Base-by-base conservation (phyloP, 2,113 vertebrate species). In the Pterophyllum scalare region DNA sequence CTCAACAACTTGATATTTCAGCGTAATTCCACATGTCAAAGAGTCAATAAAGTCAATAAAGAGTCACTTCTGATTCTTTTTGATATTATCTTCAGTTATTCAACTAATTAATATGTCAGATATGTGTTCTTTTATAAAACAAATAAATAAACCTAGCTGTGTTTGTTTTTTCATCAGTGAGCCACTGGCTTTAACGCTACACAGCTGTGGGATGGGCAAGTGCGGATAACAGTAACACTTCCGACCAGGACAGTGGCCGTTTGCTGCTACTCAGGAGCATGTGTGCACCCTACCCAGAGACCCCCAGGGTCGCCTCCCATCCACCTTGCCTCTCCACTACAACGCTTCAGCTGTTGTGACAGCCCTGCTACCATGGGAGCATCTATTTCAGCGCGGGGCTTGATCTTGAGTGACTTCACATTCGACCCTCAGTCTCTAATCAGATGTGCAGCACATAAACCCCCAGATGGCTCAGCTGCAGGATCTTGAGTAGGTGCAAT, bases 231-330 rank as follows among this genome's bases (percentile, higher is more conserved):
- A 78, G 60, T 46, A 83, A 93, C 83, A 87, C 38, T 80, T 56
- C 49, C 1, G 2, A 78, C 81, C 7, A n/a, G n/a, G n/a, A n/a
- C n/a, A n/a, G n/a, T n/a, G n/a, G n/a, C n/a, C n/a, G 46, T 77
- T 75, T 28, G 26, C 67, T 83, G 84, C 61, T 43, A 83, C 83
- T 26, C n/a, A n/a, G n/a, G 83, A 88, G 85, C 90, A 59, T 28
- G 87, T 87, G 88, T 43, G 78, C 77, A 33, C 19, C 67, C 59
- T 82, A 79, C 83, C 84, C 67, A 9, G 59, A 83, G 83, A 62
- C 82, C 89, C 92, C 78, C 74, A 26, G 83, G 84, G 83, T 93
- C 90, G 91, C 91, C 91, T 92, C 88, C 88, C 84, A 76, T 81
- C 81, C 88, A 86, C 77, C 87, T 83, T 77, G 65, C 22, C 81